Evolutionary conservation across 1,140 invertebrate species (phyloP).

Genomic region (Propsilocerus akamusi): DNA sequence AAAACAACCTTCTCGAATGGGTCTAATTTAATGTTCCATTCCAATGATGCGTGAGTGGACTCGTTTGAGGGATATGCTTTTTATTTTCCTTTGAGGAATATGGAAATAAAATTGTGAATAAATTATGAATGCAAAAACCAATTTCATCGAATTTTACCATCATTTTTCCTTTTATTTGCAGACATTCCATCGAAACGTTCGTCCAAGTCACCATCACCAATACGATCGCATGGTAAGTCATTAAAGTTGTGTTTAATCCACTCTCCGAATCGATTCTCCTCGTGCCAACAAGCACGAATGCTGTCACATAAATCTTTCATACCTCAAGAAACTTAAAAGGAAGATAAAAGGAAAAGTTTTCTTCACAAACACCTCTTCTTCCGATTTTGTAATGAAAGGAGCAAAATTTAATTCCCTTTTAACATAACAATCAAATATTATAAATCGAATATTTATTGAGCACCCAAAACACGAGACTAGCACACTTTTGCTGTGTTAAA

Average conservation of each 20-base stretch:
- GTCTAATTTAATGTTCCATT: not conserved
- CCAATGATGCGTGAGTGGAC: not conserved
- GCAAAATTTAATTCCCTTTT: slow-evolving; percentile 1
- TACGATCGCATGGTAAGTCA: not conserved
- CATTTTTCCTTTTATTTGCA: not conserved
- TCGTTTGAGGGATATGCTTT: not conserved
- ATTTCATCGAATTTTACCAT: not conserved
- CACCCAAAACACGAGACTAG: slow-evolving; percentile 3
- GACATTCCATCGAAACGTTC: not conserved
- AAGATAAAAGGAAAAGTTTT: too few species aligned
- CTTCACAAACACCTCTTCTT: not conserved
- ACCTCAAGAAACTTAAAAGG: not conserved
- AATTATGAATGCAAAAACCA: not conserved
- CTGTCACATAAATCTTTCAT: not conserved
- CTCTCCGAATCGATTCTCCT: not conserved
- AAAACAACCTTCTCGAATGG: not conserved
- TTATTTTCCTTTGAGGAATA: not conserved
- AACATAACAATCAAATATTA: slow-evolving; percentile 3
- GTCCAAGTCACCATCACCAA: not conserved
- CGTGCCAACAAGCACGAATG: not conserved
- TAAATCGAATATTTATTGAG: slow-evolving; percentile 4
- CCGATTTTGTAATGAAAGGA: not conserved
- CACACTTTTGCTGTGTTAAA: not conserved
- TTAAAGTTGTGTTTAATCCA: not conserved
- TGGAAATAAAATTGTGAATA: not conserved